Evolutionary conservation across 2,113 vertebrate genomes (phyloP), one percentile per base, ranked within the genome.

Genomic region (Datnioides undecimradiatus): DNA sequence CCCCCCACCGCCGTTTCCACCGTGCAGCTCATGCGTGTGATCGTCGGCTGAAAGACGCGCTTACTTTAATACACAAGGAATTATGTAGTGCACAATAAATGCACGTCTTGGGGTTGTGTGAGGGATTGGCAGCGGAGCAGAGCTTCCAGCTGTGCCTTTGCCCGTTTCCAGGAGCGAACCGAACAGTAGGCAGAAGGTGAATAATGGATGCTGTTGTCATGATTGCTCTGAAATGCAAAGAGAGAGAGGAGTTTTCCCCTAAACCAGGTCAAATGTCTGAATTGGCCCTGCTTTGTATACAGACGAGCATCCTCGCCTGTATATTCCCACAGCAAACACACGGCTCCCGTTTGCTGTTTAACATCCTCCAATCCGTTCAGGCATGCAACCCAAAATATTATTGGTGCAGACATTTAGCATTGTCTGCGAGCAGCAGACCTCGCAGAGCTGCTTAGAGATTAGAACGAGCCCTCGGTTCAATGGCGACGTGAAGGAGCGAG

Each of bases 161-260:
- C 76, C 33, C 73, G 83, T 73, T 85, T 85, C 58, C 79, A 63
- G 46, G 73, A 87, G 69, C 82, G 62, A 80, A 86, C 79, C 82
- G 85, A 91, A 91, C 87, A 91, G 84, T 72, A 74, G 83, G 82
- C 83, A 73, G 83, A 66, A 74, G 85, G 88, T 93, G 84, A 94
- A 93, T 93, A 93, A 94, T 94, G 75, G 77, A 93, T 93, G 90
- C 82, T 85, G 79, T 87, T 90, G 69, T 87, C 66, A 86, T 82
- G 80, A 89, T 86, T 75, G 65, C 81, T 80, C 72, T 65, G 64
- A 87, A 92, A 88, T 86, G 80, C 67, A 67, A 67, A 43, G 49
- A 54, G 33, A 68, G 27, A 40, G 55, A 16, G n/a, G 25, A 46
- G 41, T 21, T 73, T 67, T 70, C 23, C 23, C 43, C 64, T 64